Conservation (phyloP, 1,140 invertebrate genomes). For the Zophobas morio region DNA sequence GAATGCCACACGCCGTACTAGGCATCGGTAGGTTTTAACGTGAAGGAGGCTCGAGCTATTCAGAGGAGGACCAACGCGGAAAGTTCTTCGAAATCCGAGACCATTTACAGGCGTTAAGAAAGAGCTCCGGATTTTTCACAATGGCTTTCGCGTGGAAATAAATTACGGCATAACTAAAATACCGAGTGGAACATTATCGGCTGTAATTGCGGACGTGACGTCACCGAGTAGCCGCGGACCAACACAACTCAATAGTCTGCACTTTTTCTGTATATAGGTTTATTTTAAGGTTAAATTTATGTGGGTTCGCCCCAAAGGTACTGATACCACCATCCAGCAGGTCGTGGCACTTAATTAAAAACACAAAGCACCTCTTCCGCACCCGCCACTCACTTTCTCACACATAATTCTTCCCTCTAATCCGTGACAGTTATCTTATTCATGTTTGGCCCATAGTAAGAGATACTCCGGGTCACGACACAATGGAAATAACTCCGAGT, state of each 20-base stretch:
- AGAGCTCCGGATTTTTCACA: no score
- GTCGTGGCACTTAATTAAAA: neutral
- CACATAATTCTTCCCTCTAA: constrained; percentile 6
- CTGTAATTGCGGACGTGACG: no score
- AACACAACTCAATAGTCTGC: no score
- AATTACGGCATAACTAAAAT: neutral
- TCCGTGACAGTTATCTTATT: constrained; percentile 30
- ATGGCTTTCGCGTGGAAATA: neutral
- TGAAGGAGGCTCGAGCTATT: constrained; percentile 2
- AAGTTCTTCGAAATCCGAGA: no score
- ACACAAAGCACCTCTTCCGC: neutral
- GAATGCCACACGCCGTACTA: constrained; percentile 11
- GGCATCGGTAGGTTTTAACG: no score
- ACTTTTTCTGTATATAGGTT: no score
- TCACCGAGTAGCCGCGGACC: no score
- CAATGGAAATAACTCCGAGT: constrained; percentile 62
- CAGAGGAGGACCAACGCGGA: neutral
- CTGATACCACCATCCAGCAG: neutral
- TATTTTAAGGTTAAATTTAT: no score
- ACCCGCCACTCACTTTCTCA: neutral
- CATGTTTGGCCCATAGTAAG: constrained; percentile 20
- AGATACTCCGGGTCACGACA: constrained; percentile 60
- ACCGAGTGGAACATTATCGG: neutral
- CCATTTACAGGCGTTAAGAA: no score
- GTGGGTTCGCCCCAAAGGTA: no score